Base-by-base conservation (phyloP, 2,797 vertebrate species). In the Acanthurus lineatus region DNA sequence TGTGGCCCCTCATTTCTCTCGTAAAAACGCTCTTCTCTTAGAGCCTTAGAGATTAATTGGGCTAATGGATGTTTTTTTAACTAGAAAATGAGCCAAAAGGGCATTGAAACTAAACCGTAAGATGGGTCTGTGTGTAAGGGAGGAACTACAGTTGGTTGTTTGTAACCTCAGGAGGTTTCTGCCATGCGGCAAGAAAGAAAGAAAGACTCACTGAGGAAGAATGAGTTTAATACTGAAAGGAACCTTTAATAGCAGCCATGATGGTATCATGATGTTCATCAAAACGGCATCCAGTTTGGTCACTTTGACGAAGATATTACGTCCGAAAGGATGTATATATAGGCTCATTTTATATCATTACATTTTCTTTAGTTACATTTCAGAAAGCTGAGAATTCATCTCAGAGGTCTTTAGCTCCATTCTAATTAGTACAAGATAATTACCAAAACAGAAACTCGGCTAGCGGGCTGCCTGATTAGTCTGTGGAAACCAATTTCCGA, bases 371-470 rank as follows among this genome's bases (percentile, higher is more conserved):
- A 95, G 88, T 94, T 95, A 95, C 94, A 95, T 95, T 92, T 95
- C 81, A 91, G 89, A 92, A 94, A 93, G 82, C 91, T 89, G 91
- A 87, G 88, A 92, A 95, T 92, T 93, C 89, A 94, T 94, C 94
- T 95, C 93, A 90, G 84, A 94, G 93, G 93, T 95, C 91, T 94
- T 95, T 93, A 93, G 83, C 89, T 95, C 91, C 90, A 85, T 90
- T 94, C 89, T 96, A 96, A 95, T 95, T 95, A 95, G 91, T 89
- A 89, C 82, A 86, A 91, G 93, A 94, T 95, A 96, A 95, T 96
- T 95, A 95, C 90, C 93, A 91, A 95, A 94, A 95, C 92, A 95
- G 92, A 89, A 91, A 89, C 83, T 88, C 82, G 59, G 85, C 86
- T 91, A 89, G 87, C 74, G 76, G 78, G 86, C 79, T 87, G 91